Evolutionary conservation across 2,888 invertebrate genomes (phyloP).

Genomic region (Diarsia dahlii): DNA sequence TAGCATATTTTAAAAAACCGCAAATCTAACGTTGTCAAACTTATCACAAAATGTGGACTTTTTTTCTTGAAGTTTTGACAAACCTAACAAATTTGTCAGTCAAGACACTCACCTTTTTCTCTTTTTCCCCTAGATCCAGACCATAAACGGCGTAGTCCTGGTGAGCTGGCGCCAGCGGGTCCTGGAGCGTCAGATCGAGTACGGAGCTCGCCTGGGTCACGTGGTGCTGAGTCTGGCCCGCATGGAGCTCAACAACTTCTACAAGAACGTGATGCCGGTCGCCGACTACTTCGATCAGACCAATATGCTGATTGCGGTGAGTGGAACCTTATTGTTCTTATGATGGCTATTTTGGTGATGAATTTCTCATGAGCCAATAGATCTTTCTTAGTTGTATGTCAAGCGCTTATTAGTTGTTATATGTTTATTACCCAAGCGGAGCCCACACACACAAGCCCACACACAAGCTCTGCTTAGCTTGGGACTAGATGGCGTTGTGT

Average conservation of each 20-base stretch:
- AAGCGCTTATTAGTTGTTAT: no score
- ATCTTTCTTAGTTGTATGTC: no score
- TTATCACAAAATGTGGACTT: no score
- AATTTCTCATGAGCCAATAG: neutral
- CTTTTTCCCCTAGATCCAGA: slow-evolving; percentile 93
- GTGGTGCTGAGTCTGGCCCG: slow-evolving; percentile 94
- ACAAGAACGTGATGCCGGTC: slow-evolving; percentile 96
- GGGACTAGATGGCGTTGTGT: no score
- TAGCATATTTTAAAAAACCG: no score
- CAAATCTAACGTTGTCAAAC: no score
- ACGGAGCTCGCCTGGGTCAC: slow-evolving; percentile 97
- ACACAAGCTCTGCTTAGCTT: no score
- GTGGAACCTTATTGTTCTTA: slow-evolving; percentile 48
- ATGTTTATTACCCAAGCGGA: no score
- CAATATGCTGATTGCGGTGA: slow-evolving; percentile 92
- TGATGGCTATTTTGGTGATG: neutral
- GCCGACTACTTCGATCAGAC: slow-evolving; percentile 97
- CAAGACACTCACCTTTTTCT: neutral
- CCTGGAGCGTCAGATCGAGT: slow-evolving; percentile 96
- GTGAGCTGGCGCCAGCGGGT: slow-evolving; percentile 97
- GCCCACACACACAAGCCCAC: no score
- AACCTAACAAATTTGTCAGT: neutral
- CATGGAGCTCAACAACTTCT: slow-evolving; percentile 97
- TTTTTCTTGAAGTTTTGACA: neutral
- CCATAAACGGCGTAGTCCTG: slow-evolving; percentile 96